Base-by-base conservation (phyloP, 2,113 vertebrate species). In the Prionailurus viverrinus region DNA sequence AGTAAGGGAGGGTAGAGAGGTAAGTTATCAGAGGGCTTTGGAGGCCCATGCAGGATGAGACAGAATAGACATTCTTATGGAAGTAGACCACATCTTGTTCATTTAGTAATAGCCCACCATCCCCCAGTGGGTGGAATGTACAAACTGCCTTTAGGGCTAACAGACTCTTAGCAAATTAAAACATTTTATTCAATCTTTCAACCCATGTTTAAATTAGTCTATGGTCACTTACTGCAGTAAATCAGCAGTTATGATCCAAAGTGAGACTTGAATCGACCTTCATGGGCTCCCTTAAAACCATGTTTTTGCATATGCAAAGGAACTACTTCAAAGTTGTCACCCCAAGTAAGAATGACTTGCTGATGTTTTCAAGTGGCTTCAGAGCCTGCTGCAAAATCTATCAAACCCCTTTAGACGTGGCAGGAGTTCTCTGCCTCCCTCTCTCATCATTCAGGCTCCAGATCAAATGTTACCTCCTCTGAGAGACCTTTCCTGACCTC, bases 211-310 rank as follows among this genome's bases (percentile, higher is more conserved):
- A 66, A 84, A 91, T 82, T 88, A 87, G 29, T 86, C 81, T 13
- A 23, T 31, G 33, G 25, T 84, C 51, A 88, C 53, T 88, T 90
- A 82, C 9, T 45, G 3, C 4, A 71, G n/a, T 84, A 78, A 89
- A 66, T 89, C 29, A 89, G 78, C 71, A 96, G 21, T 51, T 69
- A 88, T 19, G 29, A 79, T 63, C 61, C 79, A 89, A 92, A 89
- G 31, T 51, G 48, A 93, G 69, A 85, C 36, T 53, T 45, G 79
- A 66, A 53, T 4, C 1, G 31, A 58, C 19, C 25, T 36, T 55
- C 78, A 89, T 14, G 25, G 36, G 29, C 25, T 51, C 48, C 91
- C 21, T 25, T 4, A 79, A 94, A 90, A 68, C 15, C 33, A 69
- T 11, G 31, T 85, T 83, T 83, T 94, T 82, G 4, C 80, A 63